phyloP scores from a whole-genome alignment of 2,797 vertebrate species.

The Gambusia yucatana region DNA sequence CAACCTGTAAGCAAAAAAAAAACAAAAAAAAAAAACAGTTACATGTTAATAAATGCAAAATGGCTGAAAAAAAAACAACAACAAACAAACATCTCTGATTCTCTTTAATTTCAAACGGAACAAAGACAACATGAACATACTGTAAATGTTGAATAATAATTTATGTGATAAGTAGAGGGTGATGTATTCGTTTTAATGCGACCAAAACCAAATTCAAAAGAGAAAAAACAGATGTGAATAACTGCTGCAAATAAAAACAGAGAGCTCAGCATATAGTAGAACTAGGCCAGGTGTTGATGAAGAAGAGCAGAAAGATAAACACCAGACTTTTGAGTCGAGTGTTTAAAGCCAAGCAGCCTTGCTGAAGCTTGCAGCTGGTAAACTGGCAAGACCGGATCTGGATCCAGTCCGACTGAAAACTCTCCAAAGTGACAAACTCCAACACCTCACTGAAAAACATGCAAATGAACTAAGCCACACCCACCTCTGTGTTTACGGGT shows the following conservation, averaged over 20 bases:
- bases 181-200: neutral
- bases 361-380: conserved; percentile 8
- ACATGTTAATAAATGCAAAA: neutral
- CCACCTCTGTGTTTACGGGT: conserved; percentile 3
- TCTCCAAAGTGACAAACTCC: neutral
- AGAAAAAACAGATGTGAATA: neutral
- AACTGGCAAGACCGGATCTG: conserved; percentile 64
- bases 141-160: neutral
- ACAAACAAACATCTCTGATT: neutral
- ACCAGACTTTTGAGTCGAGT: neutral
- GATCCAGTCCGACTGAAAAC: conserved; percentile 35
- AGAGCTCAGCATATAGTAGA: neutral
- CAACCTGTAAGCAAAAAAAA: conserved; percentile 55
- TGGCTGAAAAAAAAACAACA: neutral
- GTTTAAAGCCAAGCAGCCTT: neutral
- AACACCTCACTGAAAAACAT: neutral
- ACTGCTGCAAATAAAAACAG: neutral
- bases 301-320: neutral
- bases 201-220: neutral
- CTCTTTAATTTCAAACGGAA: neutral
- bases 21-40: neutral
- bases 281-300: neutral
- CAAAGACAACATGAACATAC: neutral
- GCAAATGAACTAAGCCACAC: neutral
- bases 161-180: neutral